Base-by-base conservation (phyloP, 37 sponge, comb jelly and placozoan species). In the Petrosia ficiformis region DNA sequence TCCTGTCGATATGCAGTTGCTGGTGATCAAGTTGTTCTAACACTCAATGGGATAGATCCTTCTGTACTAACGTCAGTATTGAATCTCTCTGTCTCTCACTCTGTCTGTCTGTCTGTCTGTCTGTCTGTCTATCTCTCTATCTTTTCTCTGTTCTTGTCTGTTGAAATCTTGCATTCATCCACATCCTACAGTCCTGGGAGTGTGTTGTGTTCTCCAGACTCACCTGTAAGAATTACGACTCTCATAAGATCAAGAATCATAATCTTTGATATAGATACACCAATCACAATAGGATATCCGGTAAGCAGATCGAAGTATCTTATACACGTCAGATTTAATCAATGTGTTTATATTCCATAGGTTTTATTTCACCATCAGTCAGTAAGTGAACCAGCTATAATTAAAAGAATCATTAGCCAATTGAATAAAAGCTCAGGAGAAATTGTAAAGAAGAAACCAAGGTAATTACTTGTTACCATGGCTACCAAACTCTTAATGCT, bases 221-320 rank as follows among this genome's bases (percentile, higher is more conserved):
- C 78, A 3, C 89, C 90, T 28, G 85, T 86, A 11, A 78, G 65
- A 66, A 77, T 86, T n/a, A 74, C 89, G 37, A 80, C 71, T 2
- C 70, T 39, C 25, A 74, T 99, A 33, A 66, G 80, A 57, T 96
- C 94, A 16, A 66, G 94, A 36, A 73, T 95, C 39, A 82, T 95
- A 22, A 87, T 93, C 28, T 91, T 99, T 71, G 77, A 88, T 56
- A 88, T 91, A 22, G 92, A 86, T 6, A 48, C 81, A n/a, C 94
- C 99, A 6, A 95, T 99, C 72, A 99, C 99, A 4, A 74, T 65
- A 8, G 99, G 99, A 65, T 95, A 80, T 57, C 90, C 96, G 19
- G 99, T 99, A 37, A 87, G 95, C 78, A 3, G 8, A 21, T 35
- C 40, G 44, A 8, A 14, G 4, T 6, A 14, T 24, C 19, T 24